Evolutionary conservation across 2,888 invertebrate species (phyloP), one percentile per base, ranked within the genome.

Genomic region (Drosophila mettleri): DNA sequence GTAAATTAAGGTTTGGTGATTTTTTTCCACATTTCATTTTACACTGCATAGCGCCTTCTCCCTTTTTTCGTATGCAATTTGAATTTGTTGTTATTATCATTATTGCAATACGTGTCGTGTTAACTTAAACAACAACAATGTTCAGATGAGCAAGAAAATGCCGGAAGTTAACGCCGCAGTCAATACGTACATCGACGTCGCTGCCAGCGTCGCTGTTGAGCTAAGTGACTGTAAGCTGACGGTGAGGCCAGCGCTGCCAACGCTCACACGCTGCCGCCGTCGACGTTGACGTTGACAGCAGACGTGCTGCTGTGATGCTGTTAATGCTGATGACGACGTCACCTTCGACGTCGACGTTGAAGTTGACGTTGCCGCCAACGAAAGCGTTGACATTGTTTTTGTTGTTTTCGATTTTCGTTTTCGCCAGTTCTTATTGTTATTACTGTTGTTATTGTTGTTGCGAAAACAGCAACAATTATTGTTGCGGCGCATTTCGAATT

Each of bases 131-230:
- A 52, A 12, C 29, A 38, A 55, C 64, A 48, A 41, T 48, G 22
- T 34, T 41, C 54, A 62, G 87, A 86, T 81, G 82, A 78, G 78
- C 85, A 66, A 75, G 69, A 63, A 81, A 76, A 81, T 82, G 87
- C 87, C 82, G 88, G 82, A 87, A 83, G 82, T 75, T 62, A 85
- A 73, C 58, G 68, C 46, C 63, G 58, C 68, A 66, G 64, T 67
- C 73, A 70, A 78, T 83, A 67, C 54, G 18, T 43, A 63, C 63
- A 59, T 43, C 18, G 38, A 24, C 65, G 64, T 58, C 70, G 54
- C 55, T 45, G 76, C 46, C 14, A 27, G 48, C 71, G 59, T 53
- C 68, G 52, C 48, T 54, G 64, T 22, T 45, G 12, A 38, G 69
- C 48, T 66, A 66, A 67, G 45, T 67, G 52, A 29, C 27, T 52